Conservation (phyloP, 1,140 invertebrate genomes). For the Aphelinus atriplicis region DNA sequence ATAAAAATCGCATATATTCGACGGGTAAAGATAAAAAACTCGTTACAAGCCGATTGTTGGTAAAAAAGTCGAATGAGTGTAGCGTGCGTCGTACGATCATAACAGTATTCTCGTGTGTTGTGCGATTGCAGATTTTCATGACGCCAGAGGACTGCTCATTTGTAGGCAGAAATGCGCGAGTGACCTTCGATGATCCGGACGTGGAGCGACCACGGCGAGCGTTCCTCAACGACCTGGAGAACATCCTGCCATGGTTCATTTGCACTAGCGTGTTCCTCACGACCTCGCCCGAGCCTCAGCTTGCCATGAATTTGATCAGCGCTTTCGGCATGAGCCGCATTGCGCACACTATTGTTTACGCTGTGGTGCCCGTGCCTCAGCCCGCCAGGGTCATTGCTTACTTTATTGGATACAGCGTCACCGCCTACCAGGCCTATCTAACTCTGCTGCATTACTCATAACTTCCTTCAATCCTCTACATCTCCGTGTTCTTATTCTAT, state of each 20-base stretch:
- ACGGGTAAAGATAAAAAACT: too few relatives aligned
- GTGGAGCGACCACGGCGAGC: constrained; percentile 72
- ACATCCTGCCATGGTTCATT: constrained; percentile 72
- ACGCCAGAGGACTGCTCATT: constrained; percentile 68
- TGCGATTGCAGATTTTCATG: constrained; percentile 65
- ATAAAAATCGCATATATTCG: too few relatives aligned
- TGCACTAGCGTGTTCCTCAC: constrained; percentile 70
- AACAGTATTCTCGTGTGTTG: constrained; percentile 52
- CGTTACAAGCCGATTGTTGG: too few relatives aligned
- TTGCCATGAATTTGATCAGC: constrained; percentile 70
- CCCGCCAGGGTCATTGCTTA: constrained; percentile 70
- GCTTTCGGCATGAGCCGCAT: constrained; percentile 69
- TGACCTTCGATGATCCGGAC: constrained; percentile 66
- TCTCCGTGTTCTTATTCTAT: background rate
- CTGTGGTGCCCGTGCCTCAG: constrained; percentile 65
- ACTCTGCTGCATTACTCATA: constrained; percentile 55
- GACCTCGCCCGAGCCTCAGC: constrained; percentile 65
- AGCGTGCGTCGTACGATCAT: too few relatives aligned
- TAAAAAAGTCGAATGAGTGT: too few relatives aligned
- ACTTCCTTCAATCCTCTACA: background rate
- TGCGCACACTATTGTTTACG: constrained; percentile 72
- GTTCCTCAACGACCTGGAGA: constrained; percentile 78
- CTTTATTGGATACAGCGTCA: constrained; percentile 64
- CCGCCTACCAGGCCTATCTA: constrained; percentile 67
- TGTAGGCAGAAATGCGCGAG: constrained; percentile 56